Evolutionary conservation across 1,140 invertebrate species (phyloP), one percentile per base, ranked within the genome.

Genomic region (Caenorhabditis briggsae): DNA sequence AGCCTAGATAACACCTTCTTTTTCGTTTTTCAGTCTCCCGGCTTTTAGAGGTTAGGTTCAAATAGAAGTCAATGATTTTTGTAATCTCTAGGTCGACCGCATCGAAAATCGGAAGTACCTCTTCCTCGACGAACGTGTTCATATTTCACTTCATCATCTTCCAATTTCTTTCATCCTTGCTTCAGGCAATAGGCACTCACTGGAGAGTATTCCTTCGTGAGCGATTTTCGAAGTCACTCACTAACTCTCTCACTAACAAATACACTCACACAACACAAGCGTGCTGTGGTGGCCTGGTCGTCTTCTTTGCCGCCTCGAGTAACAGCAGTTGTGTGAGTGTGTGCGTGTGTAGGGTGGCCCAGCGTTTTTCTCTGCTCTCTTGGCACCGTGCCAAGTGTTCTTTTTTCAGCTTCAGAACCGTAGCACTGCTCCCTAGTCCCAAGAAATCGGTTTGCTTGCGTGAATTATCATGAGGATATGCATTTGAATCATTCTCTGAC

Each of bases 271-370:
- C 46, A 78, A 20, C 70, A 50, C 70, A 78, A 78, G 64, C 70
- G 46, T 41, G 70, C 70, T 78, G 46, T 78, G 41, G 64, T 70
- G 70, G 70, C 70, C 46, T 78, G 70, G 70, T 78, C 70, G 70
- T 78, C 70, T 78, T 78, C 70, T 50, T 78, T 78, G 43, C 70
- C 46, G 43, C 70, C 70, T 23, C 70, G 70, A 78, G 70, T 78
- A 78, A 78, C 70, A 78, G 18, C 70, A 50, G 70, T 78, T 78
- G 70, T 78, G 70, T 78, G 70, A 78, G 70, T 25, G 70, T 33
- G 33, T 78, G 70, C 43, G 70, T 78, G 70, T 65, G 25, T 78
- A 18, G 70, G 70, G 70, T 78, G 70, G 70, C 46, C 70, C 70
- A 78, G 70, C 20, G 46, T 78, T 78, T 78, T 78, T 78, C 33